These are phyloP conservation scores for Coregonus sp. DNA, from an alignment of 2,797 vertebrate genomes.

Conservation along the genomic window DNA sequence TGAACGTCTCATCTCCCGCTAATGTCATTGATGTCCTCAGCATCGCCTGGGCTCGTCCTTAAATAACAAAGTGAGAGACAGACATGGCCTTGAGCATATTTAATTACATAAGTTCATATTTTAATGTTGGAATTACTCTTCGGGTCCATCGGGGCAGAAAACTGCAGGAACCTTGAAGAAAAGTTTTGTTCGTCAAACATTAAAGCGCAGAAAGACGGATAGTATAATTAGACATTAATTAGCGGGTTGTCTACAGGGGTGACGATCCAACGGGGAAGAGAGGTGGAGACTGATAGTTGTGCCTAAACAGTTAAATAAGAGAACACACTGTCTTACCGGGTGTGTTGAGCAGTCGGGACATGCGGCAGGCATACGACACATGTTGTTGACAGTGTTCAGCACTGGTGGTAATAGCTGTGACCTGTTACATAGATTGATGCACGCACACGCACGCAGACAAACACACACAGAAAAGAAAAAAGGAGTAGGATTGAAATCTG, in stretches of 20 bases:
- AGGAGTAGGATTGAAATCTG: no score
- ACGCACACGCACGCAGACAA: no score
- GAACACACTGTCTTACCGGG: conserved; percentile 81
- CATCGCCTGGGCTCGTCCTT: background rate
- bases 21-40: background rate
- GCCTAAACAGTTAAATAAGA: no score
- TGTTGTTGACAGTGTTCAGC: conserved; percentile 95
- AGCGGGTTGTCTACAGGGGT: background rate
- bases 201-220: background rate
- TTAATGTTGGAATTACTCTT: background rate
- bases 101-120: background rate
- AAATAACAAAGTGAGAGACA: background rate
- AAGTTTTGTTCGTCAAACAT: background rate
- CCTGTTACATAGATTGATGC: conserved; percentile 74
- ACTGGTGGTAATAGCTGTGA: conserved; percentile 89
- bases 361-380: conserved; percentile 89
- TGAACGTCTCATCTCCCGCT: background rate
- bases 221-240: background rate
- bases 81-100: background rate
- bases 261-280: background rate
- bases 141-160: background rate
- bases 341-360: conserved; percentile 93
- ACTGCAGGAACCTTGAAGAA: conserved; percentile 4
- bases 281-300: no score
- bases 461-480: conserved; percentile 38